Conservation (phyloP, 2,888 invertebrate genomes). For the Cryptops parisi region DNA sequence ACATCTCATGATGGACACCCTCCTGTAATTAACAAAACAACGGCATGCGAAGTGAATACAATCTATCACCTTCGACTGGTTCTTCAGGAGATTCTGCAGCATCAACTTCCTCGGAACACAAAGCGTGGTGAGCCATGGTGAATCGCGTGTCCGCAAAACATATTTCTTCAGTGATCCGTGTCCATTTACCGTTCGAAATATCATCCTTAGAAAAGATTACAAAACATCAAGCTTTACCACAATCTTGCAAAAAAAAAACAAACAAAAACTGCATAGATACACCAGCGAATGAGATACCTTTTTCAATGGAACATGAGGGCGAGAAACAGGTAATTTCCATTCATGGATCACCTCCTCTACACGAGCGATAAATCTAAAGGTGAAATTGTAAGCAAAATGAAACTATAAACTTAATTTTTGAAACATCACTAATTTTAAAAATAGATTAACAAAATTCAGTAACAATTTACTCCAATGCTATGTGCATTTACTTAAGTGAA, state of each 20-base stretch:
- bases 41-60: too few species aligned
- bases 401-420: background rate
- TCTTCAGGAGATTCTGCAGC: slow-evolving; percentile 1
- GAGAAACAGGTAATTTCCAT: slow-evolving; percentile 35
- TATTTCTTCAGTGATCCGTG: slow-evolving; percentile 28
- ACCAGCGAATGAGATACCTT: slow-evolving; percentile 22
- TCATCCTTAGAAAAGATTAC: slow-evolving; percentile 20
- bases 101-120: background rate
- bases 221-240: too few species aligned
- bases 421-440: too few species aligned
- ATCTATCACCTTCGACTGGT: slow-evolving; percentile 1
- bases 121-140: slow-evolving; percentile 7
- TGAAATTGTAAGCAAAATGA: background rate
- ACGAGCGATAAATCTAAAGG: slow-evolving; percentile 56
- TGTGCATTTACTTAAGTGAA: too few species aligned
- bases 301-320: slow-evolving; percentile 22
- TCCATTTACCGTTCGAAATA: slow-evolving; percentile 29
- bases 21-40: too few species aligned
- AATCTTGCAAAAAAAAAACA: background rate
- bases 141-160: slow-evolving; percentile 29
- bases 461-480: too few species aligned
- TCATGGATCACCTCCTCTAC: slow-evolving; percentile 69
- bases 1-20: too few species aligned
- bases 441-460: too few species aligned
- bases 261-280: background rate